Evolutionary conservation across 2,797 vertebrate species (phyloP).

Genomic region (Spatula versicolor): DNA sequence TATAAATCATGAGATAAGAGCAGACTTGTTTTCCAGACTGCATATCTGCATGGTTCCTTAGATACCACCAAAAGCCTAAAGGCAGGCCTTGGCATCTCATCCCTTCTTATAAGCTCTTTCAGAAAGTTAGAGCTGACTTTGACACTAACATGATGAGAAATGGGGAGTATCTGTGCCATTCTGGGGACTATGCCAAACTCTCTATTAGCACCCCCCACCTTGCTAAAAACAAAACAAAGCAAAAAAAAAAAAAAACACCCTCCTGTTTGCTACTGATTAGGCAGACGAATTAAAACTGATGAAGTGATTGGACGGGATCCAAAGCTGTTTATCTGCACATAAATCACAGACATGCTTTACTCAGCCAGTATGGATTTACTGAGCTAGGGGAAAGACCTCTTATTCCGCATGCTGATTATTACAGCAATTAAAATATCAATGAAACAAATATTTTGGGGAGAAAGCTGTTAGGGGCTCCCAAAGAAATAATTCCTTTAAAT

Average conservation of each 20-base stretch:
- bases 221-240: not conserved
- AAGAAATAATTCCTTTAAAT: constrained; percentile 39
- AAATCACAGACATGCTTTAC: constrained; percentile 71
- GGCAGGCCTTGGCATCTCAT: constrained; percentile 66
- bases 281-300: constrained; percentile 72
- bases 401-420: constrained; percentile 68
- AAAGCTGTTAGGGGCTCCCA: constrained; percentile 49
- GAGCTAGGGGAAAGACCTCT: constrained; percentile 55
- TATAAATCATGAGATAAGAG: constrained; percentile 76
- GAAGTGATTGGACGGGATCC: constrained; percentile 69
- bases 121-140: constrained; percentile 63
- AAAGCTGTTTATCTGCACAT: constrained; percentile 75
- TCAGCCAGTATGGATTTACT: constrained; percentile 57
- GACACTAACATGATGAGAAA: constrained; percentile 52
- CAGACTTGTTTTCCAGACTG: constrained; percentile 60
- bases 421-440: constrained; percentile 71
- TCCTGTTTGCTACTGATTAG: constrained; percentile 73
- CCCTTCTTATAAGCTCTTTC: constrained; percentile 50
- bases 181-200: constrained; percentile 56
- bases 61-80: constrained; percentile 72
- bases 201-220: not conserved
- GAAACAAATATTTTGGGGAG: constrained; percentile 61
- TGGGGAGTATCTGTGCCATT: constrained; percentile 55
- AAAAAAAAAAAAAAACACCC: constrained; percentile 6
- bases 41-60: constrained; percentile 75